Base-by-base conservation (phyloP, 2,113 vertebrate genomes). In the Pyxicephalus adspersus region DNA sequence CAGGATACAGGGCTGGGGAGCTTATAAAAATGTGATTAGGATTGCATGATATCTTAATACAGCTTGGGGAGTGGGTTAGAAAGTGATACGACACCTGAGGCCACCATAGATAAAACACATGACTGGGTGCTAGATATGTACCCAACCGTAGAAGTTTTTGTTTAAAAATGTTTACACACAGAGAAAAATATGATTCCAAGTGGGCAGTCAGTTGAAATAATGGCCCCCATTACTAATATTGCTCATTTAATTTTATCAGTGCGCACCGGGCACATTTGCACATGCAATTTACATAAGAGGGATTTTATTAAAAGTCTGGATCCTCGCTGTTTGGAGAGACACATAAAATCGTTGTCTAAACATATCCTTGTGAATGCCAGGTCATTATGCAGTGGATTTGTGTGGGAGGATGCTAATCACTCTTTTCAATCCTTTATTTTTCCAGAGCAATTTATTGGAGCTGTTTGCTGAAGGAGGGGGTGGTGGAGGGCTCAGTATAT, bases 341-440 rank as follows among this genome's bases (percentile, higher is more conserved):
- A 17, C 15, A 6, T 52, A 50, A 23, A 51, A 25, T 51, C 23
- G 6, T 26, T 15, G 13, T 51, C 66, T 51, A 68, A 68, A 25
- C 45, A 67, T 67, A 67, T 67, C 22, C 26, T 45, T 8, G 45
- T 28, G 23, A 54, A 50, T 50, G 25, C 67, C 45, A 13, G 50
- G 67, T 70, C 67, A 54, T 70, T 70, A 52, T 28, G 50, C 22
- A 23, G 67, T 28, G 67, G 45, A 54, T 70, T 54, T 8, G 22
- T 54, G 66, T 50, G 45, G 66, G 38, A 16, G 23, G 66, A 50
- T 51, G 45, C 67, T 70, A 70, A 70, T 70, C 66, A 70, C 38
- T 70, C 67, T 54, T 23, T 70, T 70, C 23, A 28, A 20, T 52
- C 23, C 23, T 52, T 38, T 28, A 54, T 19, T 28, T 52, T 45